Conservation (phyloP, 2,113 vertebrate species). For the Eptatretus burgeri region DNA sequence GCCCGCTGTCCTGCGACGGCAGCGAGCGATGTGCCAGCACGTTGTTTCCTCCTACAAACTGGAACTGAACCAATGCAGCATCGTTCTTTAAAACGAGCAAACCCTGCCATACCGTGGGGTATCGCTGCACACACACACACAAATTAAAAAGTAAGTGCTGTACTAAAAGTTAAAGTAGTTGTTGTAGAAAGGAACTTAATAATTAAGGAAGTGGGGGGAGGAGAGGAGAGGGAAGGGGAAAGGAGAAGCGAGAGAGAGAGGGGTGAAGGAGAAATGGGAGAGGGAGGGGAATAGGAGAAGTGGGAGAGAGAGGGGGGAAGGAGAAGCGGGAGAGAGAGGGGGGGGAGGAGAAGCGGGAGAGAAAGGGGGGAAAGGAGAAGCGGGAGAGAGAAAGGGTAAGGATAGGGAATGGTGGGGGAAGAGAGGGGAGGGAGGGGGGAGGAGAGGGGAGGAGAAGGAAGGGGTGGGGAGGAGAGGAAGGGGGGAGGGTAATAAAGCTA, state of each 20-base stretch:
- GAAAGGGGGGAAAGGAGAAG: too few species aligned
- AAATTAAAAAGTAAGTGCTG: background rate
- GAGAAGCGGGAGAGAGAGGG: background rate
- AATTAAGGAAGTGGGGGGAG: background rate
- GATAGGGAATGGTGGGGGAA: too few species aligned
- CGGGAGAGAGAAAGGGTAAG: too few species aligned
- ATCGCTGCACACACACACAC: conserved; percentile 29
- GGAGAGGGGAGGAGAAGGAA: too few species aligned
- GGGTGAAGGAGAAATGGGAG: background rate
- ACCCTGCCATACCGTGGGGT: conserved; percentile 95
- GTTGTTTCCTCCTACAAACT: conserved; percentile 83
- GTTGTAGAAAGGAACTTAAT: background rate
- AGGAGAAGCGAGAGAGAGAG: background rate
- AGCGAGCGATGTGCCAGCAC: conserved; percentile 62
- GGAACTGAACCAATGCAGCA: conserved; percentile 73
- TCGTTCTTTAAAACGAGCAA: conserved; percentile 79
- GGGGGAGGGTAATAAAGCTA: too few species aligned
- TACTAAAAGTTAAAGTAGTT: background rate
- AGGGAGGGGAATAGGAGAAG: background rate
- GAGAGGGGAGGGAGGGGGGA: too few species aligned
- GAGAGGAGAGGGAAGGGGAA: background rate
- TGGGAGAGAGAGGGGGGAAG: background rate
- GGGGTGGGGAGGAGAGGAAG: too few species aligned
- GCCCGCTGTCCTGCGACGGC: conserved; percentile 54
- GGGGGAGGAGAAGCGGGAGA: background rate